Percentiles rank a stretch among this genome's conserved stretches.
phyloP scores from a whole-genome alignment of 1,140 invertebrate genomes.

The Plutomurus gul region DNA sequence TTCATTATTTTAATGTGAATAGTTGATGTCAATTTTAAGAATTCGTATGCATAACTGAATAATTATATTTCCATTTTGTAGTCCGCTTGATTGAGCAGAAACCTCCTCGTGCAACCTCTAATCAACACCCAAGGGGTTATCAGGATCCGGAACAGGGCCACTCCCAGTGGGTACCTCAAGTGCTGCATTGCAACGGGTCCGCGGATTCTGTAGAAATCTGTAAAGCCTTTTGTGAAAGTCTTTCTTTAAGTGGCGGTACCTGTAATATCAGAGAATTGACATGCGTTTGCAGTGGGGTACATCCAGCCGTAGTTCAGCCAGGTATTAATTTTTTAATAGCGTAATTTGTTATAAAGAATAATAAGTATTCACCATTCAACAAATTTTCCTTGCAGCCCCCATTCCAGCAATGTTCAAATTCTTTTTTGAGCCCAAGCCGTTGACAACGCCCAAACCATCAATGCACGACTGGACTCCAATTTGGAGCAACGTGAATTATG shows the following conservation, averaged over 20 bases:
- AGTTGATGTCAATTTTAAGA: neutral
- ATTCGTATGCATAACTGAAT: neutral
- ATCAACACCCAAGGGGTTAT: neutral
- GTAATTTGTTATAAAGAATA: neutral
- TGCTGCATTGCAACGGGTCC: conserved; percentile 31
- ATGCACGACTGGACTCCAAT: neutral
- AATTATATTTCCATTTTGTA: neutral
- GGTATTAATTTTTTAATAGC: neutral
- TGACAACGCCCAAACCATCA: neutral
- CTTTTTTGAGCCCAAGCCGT: neutral
- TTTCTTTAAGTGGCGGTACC: neutral
- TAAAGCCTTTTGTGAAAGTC: conserved; percentile 29
- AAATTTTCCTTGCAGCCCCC: neutral
- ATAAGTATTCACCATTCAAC: neutral
- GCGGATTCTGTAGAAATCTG: conserved; percentile 1
- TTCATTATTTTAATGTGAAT: neutral
- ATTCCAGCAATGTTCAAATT: neutral
- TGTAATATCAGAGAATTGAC: neutral
- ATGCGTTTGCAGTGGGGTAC: conserved; percentile 7
- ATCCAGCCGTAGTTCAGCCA: neutral
- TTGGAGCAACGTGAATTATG: neutral
- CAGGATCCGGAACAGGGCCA: neutral
- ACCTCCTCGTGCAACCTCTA: conserved; percentile 7
- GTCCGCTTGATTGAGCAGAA: conserved; percentile 37
- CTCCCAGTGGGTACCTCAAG: neutral